phyloP scores from a whole-genome alignment of 2,113 vertebrate species.

The Phasianus colchicus region DNA sequence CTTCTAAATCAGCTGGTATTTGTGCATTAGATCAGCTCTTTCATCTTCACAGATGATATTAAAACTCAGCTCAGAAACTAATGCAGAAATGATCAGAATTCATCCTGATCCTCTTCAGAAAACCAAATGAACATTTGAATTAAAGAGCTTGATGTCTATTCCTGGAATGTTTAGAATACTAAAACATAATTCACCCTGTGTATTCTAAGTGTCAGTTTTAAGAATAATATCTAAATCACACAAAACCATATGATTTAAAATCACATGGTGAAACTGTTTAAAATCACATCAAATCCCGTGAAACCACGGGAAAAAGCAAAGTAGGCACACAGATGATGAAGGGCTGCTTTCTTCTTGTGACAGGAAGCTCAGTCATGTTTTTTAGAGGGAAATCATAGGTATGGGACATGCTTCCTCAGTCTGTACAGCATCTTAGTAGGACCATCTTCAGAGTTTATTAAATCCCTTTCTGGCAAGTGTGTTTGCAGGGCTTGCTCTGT shows the following conservation, averaged over 20 bases:
- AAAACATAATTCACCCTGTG: not conserved
- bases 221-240: not conserved
- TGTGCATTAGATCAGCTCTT: not conserved
- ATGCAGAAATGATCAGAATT: slow-evolving; percentile 3
- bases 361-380: not conserved
- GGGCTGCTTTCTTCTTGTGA: not conserved
- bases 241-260: not conserved
- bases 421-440: not conserved
- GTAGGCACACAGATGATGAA: not conserved
- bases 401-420: not conserved
- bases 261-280: too few species aligned
- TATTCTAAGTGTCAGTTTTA: not conserved
- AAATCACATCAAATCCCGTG: too few species aligned
- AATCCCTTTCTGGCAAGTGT: not conserved
- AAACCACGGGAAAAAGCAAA: not conserved
- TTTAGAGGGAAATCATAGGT: not conserved
- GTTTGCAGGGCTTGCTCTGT: not conserved
- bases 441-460: not conserved
- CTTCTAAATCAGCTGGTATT: not conserved
- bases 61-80: not conserved
- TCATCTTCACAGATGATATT: not conserved
- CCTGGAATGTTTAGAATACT: not conserved
- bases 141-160: not conserved
- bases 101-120: not conserved
- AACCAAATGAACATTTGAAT: slow-evolving; percentile 36